Evolutionary conservation across 2,888 invertebrate genomes (phyloP), one percentile per base, ranked within the genome.

Genomic region (Latrodectus elegans): DNA sequence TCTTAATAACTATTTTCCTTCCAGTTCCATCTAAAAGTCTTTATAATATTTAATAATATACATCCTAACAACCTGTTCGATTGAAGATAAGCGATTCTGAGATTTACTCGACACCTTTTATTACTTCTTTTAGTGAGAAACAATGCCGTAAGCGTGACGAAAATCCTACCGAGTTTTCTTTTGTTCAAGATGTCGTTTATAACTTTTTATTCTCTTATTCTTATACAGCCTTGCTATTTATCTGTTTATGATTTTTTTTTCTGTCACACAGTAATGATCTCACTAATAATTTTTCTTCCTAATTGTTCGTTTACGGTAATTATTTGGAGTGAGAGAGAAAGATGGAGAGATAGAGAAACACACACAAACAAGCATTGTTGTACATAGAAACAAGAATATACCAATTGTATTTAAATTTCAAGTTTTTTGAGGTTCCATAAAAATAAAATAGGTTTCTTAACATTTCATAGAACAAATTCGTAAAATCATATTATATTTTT

Each of bases 41-140:
- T 60, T 70, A 51, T 82, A 82, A 82, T 82, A 75, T 67, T 75
- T 82, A 82, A 82, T 82, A 75, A 81, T 73, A 67, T 74, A 72
- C 12, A 49, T 38, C 73, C 73, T 64, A 82, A 82, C 70, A 60
- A 49, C 82, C 60, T 49, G 68, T 82, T 82, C 67, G 75, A 74
- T 26, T 53, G 68, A 14, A 68, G 67, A 51, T 68, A 65, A 51
- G 38, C 65, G 67, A 72, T 26, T 53, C 26, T 22, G 53, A 22
- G 72, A 64, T 70, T 60, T 22, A 81, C 38, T 51, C 73, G 82
- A 82, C 82, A 82, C 68, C 75, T 82, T 75, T 73, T 75, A 82
- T 82, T 75, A 49, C 68, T 52, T 49, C 74, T 68, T 53, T 82
- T 82, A 82, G 75, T 75, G 82, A 75, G 74, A 67, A 60, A 70